Evolutionary conservation across 2,888 invertebrate genomes (phyloP).

Genomic region (Lottia scabra): DNA sequence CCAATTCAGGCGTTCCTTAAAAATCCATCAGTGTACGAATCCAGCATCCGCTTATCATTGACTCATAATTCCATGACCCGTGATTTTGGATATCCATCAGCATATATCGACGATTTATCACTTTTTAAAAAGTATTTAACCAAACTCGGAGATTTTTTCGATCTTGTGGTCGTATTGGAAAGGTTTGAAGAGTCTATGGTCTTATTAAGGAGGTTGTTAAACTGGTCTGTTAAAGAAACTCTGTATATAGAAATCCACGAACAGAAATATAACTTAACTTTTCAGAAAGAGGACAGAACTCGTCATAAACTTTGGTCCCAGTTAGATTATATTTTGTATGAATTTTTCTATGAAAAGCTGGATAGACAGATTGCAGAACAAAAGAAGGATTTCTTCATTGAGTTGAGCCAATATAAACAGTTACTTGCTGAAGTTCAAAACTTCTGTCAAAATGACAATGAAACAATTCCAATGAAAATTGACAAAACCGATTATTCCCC

Average conservation of each 20-base stretch:
- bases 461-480: not conserved
- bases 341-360: not conserved
- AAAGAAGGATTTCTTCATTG: not conserved
- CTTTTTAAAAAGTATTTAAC: constrained; percentile 29
- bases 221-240: constrained; percentile 40
- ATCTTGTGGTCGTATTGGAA: constrained; percentile 42
- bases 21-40: not conserved
- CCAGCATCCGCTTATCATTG: not conserved
- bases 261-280: constrained; percentile 16
- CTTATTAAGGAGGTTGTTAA: constrained; percentile 37
- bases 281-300: not conserved
- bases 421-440: not conserved
- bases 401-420: not conserved
- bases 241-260: constrained; percentile 28
- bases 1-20: not conserved
- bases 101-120: constrained; percentile 18
- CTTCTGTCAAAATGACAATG: not conserved
- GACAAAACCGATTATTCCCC: constrained; percentile 17
- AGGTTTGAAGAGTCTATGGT: constrained; percentile 44
- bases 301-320: not conserved
- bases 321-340: not conserved
- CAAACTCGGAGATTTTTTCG: constrained; percentile 39
- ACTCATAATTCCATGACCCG: not conserved
- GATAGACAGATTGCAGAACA: not conserved
- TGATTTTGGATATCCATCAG: constrained; percentile 27